phyloP scores from a whole-genome alignment of 2,888 invertebrate species.

The Chloromyia formosa region DNA sequence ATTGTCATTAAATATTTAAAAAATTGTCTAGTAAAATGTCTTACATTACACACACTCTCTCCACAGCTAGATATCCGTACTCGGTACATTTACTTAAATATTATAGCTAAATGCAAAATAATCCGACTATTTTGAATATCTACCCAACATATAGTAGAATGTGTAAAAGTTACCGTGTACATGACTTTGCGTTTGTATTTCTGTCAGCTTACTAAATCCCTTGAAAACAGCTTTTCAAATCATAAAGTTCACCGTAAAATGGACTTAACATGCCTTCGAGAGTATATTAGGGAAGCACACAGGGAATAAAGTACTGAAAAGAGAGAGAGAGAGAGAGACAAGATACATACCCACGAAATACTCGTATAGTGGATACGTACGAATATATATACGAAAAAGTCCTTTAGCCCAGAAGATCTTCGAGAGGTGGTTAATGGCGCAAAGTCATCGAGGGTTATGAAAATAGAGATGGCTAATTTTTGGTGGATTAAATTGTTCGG shows the following conservation, averaged over 20 bases:
- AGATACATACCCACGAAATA: too few species aligned
- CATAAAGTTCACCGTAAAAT: conserved; percentile 37
- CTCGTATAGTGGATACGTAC: too few species aligned
- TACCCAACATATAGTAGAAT: background rate
- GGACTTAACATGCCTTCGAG: conserved; percentile 30
- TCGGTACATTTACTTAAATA: conserved; percentile 29
- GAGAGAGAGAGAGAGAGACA: too few species aligned
- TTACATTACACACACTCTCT: background rate
- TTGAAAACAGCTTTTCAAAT: conserved; percentile 30
- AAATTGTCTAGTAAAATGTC: conserved; percentile 13
- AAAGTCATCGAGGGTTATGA: background rate
- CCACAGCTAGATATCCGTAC: too few species aligned
- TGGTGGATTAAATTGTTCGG: conserved; percentile 25
- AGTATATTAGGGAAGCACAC: conserved; percentile 16
- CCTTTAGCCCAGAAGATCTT: too few species aligned
- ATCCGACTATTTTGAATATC: conserved; percentile 37
- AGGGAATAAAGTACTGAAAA: background rate
- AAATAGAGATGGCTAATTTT: conserved; percentile 30
- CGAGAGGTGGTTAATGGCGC: background rate
- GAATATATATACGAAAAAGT: too few species aligned
- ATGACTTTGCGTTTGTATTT: background rate
- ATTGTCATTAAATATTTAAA: conserved; percentile 31
- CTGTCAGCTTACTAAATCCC: conserved; percentile 34
- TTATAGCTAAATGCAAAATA: conserved; percentile 29
- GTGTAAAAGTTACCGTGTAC: background rate